phyloP scores from a whole-genome alignment of 2,797 vertebrate species.

The Rhynchonycteris naso region DNA sequence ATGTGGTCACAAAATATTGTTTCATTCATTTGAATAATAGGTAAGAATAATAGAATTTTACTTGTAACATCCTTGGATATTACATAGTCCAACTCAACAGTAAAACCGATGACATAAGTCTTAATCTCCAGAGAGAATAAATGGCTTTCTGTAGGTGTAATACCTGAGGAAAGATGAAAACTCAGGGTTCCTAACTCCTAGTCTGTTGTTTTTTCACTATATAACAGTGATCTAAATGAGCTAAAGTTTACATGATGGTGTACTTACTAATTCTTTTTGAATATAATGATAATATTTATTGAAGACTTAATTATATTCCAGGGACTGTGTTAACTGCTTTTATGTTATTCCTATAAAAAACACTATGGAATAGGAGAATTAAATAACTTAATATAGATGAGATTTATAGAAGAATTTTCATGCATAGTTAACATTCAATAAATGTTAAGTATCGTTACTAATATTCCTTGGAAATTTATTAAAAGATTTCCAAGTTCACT shows the following conservation, averaged over 20 bases:
- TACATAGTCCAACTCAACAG: not conserved
- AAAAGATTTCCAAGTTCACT: not conserved
- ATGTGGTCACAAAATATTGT: not conserved
- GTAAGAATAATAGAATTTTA: not conserved
- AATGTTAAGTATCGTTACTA: not conserved
- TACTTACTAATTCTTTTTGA: not conserved
- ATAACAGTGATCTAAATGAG: not conserved
- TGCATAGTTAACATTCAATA: not conserved
- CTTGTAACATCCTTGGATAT: not conserved
- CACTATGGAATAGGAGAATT: not conserved
- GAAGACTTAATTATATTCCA: not conserved
- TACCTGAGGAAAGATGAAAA: not conserved
- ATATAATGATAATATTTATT: not conserved
- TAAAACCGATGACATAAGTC: not conserved
- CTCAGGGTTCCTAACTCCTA: not conserved
- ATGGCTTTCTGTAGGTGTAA: not conserved
- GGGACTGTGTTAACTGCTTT: not conserved
- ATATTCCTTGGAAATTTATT: not conserved
- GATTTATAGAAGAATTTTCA: not conserved
- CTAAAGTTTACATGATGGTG: not conserved
- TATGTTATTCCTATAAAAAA: not conserved
- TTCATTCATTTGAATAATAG: slow-evolving; percentile 37
- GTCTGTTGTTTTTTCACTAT: not conserved
- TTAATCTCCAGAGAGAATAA: not conserved
- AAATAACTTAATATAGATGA: not conserved